These are phyloP conservation scores for Pangasius macronema DNA, from an alignment of 2,797 vertebrate species.

Conservation along the genomic window DNA sequence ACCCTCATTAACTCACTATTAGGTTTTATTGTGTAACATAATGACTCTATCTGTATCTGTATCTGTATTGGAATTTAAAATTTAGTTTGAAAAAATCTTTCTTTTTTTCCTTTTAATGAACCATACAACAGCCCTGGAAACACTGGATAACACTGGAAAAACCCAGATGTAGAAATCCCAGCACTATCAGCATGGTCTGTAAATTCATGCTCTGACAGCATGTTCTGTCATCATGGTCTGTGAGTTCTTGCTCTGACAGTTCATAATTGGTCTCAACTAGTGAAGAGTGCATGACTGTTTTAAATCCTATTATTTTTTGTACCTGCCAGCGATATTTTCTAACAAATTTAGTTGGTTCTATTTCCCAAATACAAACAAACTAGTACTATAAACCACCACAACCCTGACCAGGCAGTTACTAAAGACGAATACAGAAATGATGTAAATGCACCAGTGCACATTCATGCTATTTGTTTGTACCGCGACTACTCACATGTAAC, in stretches of 20 bases:
- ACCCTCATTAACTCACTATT: neutral
- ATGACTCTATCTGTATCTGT: neutral
- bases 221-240: slow-evolving; percentile 8
- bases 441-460: neutral
- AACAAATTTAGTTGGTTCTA: neutral
- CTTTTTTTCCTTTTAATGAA: neutral
- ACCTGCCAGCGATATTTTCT: neutral
- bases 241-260: slow-evolving; percentile 9
- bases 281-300: neutral
- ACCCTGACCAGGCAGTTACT: neutral
- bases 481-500: neutral
- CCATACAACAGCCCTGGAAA: neutral
- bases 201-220: slow-evolving; percentile 11
- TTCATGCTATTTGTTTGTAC: neutral
- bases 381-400: neutral
- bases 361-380: neutral
- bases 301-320: neutral
- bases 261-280: neutral
- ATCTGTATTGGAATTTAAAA: neutral
- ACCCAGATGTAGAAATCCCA: slow-evolving; percentile 7
- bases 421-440: neutral
- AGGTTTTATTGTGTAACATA: neutral
- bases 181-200: neutral
- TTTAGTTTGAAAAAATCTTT: neutral
- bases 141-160: neutral